Evolutionary conservation across 2,797 vertebrate genomes (phyloP).

Genomic region (Euthynnus affinis): DNA sequence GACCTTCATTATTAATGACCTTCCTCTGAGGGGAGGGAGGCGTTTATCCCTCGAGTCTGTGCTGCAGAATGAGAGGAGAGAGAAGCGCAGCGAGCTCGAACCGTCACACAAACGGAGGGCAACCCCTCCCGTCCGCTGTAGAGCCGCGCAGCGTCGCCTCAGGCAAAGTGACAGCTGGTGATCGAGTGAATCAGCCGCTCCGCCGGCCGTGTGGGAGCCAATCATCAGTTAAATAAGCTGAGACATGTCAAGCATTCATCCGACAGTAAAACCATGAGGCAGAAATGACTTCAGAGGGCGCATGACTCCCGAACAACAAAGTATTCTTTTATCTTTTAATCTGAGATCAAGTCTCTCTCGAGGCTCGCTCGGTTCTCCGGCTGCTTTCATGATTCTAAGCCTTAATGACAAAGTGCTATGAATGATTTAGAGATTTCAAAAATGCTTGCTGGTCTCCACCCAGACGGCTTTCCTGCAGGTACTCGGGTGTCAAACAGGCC

Average conservation of each 20-base stretch:
- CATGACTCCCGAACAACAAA: slow-evolving; percentile 1
- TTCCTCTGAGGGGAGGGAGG: too few relatives aligned
- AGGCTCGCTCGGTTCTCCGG: too few relatives aligned
- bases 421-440: too few relatives aligned
- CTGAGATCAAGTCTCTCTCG: background rate
- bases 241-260: slow-evolving; percentile 4
- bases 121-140: too few relatives aligned
- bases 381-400: background rate
- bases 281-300: background rate
- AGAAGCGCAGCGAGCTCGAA: too few relatives aligned
- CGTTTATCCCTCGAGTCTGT: too few relatives aligned
- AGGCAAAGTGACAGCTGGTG: background rate
- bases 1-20: too few relatives aligned
- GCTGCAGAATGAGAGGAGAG: too few relatives aligned
- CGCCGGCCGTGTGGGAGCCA: background rate
- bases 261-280: background rate
- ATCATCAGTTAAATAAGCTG: background rate
- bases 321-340: slow-evolving; percentile 1
- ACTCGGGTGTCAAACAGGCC: too few relatives aligned
- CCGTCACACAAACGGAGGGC: too few relatives aligned
- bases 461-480: too few relatives aligned
- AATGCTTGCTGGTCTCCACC: too few relatives aligned
- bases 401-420: background rate
- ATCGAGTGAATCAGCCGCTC: slow-evolving; percentile 4
- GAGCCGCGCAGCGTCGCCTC: background rate